Evolutionary conservation across 2,797 vertebrate species (phyloP).

Genomic region (Lycodopsis pacificus): DNA sequence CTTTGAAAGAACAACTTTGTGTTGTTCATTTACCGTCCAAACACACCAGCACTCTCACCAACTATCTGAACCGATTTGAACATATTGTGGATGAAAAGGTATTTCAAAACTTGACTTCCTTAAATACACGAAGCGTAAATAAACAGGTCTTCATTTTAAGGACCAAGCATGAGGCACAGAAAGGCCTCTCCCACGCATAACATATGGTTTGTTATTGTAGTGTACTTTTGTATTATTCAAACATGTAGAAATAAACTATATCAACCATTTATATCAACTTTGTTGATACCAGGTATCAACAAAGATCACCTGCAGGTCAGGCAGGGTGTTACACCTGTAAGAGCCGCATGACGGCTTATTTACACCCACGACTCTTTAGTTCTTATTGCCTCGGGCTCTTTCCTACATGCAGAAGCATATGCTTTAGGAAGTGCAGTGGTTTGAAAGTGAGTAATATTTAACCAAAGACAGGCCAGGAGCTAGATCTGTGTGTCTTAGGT

Average conservation of each 20-base stretch:
- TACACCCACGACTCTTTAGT: neutral
- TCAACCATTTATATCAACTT: conserved; percentile 4
- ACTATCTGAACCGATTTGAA: neutral
- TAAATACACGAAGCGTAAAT: neutral
- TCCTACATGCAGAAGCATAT: neutral
- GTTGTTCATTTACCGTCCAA: neutral
- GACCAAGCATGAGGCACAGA: neutral
- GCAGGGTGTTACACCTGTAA: neutral
- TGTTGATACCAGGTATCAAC: neutral
- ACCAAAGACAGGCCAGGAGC: neutral
- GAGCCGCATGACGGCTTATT: neutral
- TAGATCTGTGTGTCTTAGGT: neutral
- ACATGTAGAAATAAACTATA: neutral
- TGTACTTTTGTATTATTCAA: neutral
- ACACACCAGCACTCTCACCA: neutral
- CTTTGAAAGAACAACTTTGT: neutral
- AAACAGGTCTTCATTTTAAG: neutral
- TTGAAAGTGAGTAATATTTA: neutral
- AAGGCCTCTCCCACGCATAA: neutral
- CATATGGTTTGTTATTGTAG: neutral
- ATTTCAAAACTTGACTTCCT: neutral
- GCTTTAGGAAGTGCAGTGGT: neutral
- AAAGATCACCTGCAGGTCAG: neutral
- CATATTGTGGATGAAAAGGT: neutral
- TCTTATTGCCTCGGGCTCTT: neutral